phyloP scores from a whole-genome alignment of 1,140 invertebrate species.

The Popillia japonica region DNA sequence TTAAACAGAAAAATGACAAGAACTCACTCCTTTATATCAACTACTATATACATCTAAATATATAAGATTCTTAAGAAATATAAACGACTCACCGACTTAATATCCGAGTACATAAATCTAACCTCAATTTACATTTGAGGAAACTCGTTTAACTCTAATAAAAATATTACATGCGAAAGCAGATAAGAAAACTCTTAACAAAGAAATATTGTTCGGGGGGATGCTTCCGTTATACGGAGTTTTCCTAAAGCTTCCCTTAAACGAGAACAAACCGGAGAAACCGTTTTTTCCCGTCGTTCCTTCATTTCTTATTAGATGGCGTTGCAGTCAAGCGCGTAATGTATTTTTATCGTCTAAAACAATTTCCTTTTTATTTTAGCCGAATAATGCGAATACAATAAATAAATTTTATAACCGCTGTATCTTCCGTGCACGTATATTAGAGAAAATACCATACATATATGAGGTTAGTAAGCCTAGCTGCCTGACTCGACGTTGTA shows the following conservation, averaged over 20 bases:
- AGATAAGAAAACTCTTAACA: slow-evolving; percentile 32
- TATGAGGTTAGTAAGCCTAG: neutral
- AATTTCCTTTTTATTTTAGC: slow-evolving; percentile 27
- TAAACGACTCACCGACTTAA: neutral
- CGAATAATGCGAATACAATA: slow-evolving; percentile 22
- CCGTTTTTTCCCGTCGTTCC: neutral
- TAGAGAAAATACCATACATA: neutral
- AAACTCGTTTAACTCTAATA: slow-evolving; percentile 34
- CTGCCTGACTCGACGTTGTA: neutral
- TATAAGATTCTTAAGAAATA: neutral
- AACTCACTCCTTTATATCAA: neutral
- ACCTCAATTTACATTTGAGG: slow-evolving; percentile 26
- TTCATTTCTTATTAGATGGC: slow-evolving; percentile 5
- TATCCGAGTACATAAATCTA: slow-evolving; percentile 14
- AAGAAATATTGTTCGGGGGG: slow-evolving; percentile 19
- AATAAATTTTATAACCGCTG: slow-evolving; percentile 13
- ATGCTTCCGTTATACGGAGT: neutral
- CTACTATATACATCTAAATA: neutral
- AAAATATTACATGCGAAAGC: slow-evolving; percentile 9
- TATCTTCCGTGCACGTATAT: neutral
- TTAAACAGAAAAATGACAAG: too few relatives aligned
- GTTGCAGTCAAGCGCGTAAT: neutral
- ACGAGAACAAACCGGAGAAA: neutral
- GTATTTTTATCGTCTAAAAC: slow-evolving; percentile 20
- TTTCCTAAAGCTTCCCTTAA: neutral